Base-by-base conservation (phyloP, 2,888 invertebrate species). In the Melikaiella ostensackeni region DNA sequence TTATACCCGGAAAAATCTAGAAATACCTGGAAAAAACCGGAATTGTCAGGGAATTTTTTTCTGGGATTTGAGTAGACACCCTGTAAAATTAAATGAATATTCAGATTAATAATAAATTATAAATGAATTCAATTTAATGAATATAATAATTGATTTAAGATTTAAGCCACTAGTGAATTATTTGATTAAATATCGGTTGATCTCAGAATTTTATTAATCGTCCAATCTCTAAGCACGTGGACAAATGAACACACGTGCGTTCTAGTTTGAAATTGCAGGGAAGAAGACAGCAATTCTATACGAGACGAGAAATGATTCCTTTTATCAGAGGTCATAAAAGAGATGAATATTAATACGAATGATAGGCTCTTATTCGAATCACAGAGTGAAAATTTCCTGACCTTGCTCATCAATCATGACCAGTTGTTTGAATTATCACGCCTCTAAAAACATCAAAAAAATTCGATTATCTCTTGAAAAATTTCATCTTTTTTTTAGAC, bases 281-380 rank as follows among this genome's bases (percentile, higher is more conserved):
- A n/a, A 21, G 30, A 21, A 70, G 30, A 70, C 30, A 50, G n/a
- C n/a, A 70, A 50, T 33, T 70, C 33, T 70, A 30, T 70, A n/a
- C 24, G 24, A 24, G 42, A 42, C 24, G 27, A 70, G 33, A n/a
- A 70, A 30, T 70, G 30, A 70, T n/a, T 50, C 13, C 19, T 70
- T 50, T 33, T 70, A 70, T 70, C 70, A 33, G 33, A 55, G 50
- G 46, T 70, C 33, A 70, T 70, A 55, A n/a, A 2, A 21, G n/a
- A 50, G 70, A 70, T 70, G 27, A 50, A 70, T 42, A 5, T 21
- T 70, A 50, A 30, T 11, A 50, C 11, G 9, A 50, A 30, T 30
- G 50, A 70, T 70, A 55, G 19, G 27, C 21, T 70, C 50, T 66
- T 42, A 24, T 27, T 46, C 38, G 2, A 30, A 70, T 50, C 46